Conservation (phyloP, 2,888 invertebrate genomes). For the Heliconius hortense region DNA sequence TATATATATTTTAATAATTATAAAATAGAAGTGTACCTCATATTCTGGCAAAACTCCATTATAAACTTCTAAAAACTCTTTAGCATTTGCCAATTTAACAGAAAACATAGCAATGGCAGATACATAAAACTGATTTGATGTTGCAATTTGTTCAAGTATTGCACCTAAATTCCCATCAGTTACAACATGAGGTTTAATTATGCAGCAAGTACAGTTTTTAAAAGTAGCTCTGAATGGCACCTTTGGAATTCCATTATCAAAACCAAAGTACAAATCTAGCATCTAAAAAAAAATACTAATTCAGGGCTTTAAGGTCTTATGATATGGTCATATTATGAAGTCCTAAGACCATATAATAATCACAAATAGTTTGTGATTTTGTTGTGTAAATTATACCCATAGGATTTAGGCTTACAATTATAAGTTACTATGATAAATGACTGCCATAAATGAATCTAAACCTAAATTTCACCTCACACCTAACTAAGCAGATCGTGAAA, state of each 20-base stretch:
- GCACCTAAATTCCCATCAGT: conserved; percentile 87
- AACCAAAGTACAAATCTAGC: conserved; percentile 66
- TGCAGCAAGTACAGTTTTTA: conserved; percentile 87
- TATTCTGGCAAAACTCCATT: conserved; percentile 91
- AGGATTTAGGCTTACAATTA: neutral
- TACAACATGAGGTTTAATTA: conserved; percentile 95
- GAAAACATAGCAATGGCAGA: conserved; percentile 91
- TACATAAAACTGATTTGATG: conserved; percentile 86
- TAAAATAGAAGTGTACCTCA: conserved; percentile 66
- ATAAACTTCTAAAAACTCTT: conserved; percentile 96
- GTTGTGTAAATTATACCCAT: neutral
- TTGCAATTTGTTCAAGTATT: conserved; percentile 88
- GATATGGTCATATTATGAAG: neutral
- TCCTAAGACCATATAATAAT: too few species aligned
- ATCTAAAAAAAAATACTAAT: conserved; percentile 52
- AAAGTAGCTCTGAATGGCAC: conserved; percentile 80
- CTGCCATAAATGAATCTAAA: neutral
- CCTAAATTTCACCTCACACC: neutral
- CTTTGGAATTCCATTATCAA: conserved; percentile 57
- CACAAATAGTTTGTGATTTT: neutral
- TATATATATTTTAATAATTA: neutral
- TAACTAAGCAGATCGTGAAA: neutral
- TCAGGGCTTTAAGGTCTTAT: neutral
- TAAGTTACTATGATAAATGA: neutral
- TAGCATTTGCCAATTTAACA: conserved; percentile 88